These are phyloP conservation scores for Labroides dimidiatus DNA, from an alignment of 2,797 vertebrate genomes.

Conservation along the genomic window DNA sequence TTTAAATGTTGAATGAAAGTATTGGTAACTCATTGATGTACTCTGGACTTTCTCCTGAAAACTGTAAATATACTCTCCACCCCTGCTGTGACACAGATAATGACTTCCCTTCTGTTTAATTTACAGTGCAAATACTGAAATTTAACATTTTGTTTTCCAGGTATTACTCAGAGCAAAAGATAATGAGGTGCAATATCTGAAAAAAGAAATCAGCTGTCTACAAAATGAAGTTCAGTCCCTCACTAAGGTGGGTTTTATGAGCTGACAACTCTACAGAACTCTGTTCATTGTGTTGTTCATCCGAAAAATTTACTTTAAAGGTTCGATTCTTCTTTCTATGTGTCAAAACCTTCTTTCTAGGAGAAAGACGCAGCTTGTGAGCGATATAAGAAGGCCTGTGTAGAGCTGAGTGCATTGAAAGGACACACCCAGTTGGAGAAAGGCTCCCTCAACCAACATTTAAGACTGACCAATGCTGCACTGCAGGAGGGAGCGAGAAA, in stretches of 20 bases:
- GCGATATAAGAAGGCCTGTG: slow-evolving; percentile 90
- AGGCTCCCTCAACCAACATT: slow-evolving; percentile 89
- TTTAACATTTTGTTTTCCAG: slow-evolving; percentile 71
- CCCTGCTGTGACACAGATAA: neutral
- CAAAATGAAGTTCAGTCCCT: slow-evolving; percentile 91
- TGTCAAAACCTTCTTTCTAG: slow-evolving; percentile 70
- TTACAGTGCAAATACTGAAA: no score
- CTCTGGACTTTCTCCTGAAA: neutral
- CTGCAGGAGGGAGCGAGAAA: slow-evolving; percentile 84
- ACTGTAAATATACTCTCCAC: neutral
- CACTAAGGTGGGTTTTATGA: slow-evolving; percentile 83
- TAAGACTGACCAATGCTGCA: slow-evolving; percentile 88
- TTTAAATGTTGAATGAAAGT: no score
- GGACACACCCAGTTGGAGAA: slow-evolving; percentile 87
- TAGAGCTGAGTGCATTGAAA: slow-evolving; percentile 89
- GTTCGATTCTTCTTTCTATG: neutral
- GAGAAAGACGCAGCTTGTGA: slow-evolving; percentile 90
- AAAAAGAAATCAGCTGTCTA: slow-evolving; percentile 93
- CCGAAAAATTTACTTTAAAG: neutral
- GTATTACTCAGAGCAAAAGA: slow-evolving; percentile 92
- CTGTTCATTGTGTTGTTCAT: neutral
- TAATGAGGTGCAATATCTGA: slow-evolving; percentile 91
- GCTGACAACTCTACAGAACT: neutral
- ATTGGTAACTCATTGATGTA: no score
- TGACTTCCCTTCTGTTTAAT: neutral